A percentile compares a stretch with the other conserved stretches of the same genome.
phyloP scores from a whole-genome alignment of 2,797 vertebrate genomes.

The Leptoclinus maculatus region DNA sequence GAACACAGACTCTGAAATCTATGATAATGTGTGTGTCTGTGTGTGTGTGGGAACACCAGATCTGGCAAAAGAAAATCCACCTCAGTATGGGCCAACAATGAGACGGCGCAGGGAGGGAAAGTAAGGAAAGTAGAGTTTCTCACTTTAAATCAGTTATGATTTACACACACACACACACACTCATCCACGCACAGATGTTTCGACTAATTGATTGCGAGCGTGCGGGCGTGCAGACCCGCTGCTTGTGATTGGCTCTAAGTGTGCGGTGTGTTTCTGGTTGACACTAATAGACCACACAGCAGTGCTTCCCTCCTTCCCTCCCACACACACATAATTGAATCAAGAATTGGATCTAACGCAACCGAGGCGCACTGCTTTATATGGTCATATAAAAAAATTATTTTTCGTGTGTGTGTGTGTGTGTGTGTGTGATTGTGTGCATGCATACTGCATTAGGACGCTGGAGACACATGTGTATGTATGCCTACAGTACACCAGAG shows the following conservation, averaged over 20 bases:
- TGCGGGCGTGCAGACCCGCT: constrained; percentile 50
- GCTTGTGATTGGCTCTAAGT: constrained; percentile 76
- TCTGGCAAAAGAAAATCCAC: constrained; percentile 60
- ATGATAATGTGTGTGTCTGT: constrained; percentile 13
- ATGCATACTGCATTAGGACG: neutral
- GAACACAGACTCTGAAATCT: constrained; percentile 49
- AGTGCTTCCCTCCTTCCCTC: constrained; percentile 38
- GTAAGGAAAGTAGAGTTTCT: constrained; percentile 60
- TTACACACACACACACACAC: constrained; percentile 59
- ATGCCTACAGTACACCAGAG: neutral
- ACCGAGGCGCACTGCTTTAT: constrained; percentile 34
- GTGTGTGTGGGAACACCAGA: constrained; percentile 58
- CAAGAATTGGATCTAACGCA: constrained; percentile 47
- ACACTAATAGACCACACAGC: constrained; percentile 73
- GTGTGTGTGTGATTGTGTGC: neutral
- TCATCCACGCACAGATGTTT: constrained; percentile 69
- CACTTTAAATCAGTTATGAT: constrained; percentile 70
- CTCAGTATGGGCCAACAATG: constrained; percentile 58
- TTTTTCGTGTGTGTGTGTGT: constrained; percentile 1
- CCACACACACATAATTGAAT: constrained; percentile 63
- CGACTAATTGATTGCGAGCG: constrained; percentile 69
- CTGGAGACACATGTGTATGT: neutral
- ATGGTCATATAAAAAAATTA: constrained; percentile 17
- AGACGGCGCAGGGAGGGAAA: constrained; percentile 63
- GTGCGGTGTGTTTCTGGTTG: constrained; percentile 76